phyloP scores from a whole-genome alignment of 2,113 vertebrate genomes.

The Tachycineta bicolor region DNA sequence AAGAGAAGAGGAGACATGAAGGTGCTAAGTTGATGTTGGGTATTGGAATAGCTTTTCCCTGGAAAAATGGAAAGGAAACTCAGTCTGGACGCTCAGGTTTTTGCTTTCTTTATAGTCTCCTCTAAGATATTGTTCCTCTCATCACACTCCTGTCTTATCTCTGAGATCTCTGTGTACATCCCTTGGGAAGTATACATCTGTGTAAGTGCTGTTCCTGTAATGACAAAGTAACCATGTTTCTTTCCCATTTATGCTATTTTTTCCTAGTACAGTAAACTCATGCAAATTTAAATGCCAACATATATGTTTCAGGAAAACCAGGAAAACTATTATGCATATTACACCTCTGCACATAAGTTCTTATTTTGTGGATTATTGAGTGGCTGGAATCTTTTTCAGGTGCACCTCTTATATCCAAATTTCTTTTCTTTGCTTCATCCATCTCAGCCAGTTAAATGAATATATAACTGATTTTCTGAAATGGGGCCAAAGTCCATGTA shows the following conservation, averaged over 20 bases:
- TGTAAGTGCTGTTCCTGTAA: not conserved
- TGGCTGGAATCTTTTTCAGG: slow-evolving; percentile 49
- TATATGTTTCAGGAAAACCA: not conserved
- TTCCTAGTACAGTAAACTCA: not conserved
- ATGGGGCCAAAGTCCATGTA: slow-evolving; percentile 30
- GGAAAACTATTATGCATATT: not conserved
- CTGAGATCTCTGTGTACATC: not conserved
- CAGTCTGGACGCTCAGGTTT: not conserved
- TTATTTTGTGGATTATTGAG: slow-evolving; percentile 31
- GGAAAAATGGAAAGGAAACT: not conserved
- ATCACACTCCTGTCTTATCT: not conserved
- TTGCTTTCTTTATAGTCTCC: not conserved
- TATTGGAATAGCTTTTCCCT: not conserved
- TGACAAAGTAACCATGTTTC: not conserved
- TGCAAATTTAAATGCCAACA: not conserved
- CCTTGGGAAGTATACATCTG: not conserved
- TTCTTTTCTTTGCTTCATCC: slow-evolving; percentile 53
- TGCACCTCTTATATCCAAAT: not conserved
- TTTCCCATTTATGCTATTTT: not conserved
- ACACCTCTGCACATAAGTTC: slow-evolving; percentile 48
- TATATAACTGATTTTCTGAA: slow-evolving; percentile 54
- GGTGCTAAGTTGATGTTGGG: not conserved
- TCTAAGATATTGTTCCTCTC: not conserved
- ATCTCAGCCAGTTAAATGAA: slow-evolving; percentile 44
- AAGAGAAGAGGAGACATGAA: not conserved